A percentile compares a stretch with the other conserved stretches of the same genome.
Conservation (phyloP, 2,888 invertebrate genomes). For the Anorthoa munda region DNA sequence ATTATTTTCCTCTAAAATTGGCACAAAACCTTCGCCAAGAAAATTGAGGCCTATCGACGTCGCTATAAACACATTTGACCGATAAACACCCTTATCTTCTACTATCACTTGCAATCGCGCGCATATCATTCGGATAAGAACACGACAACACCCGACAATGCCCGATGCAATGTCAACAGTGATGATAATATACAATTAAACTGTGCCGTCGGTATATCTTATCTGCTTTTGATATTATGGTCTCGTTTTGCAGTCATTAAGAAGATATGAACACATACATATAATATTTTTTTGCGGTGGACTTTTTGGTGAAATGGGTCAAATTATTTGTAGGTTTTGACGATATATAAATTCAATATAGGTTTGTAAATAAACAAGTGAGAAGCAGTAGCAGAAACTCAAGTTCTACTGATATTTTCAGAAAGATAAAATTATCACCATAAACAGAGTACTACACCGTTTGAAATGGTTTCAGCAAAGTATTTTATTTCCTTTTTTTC, state of each 20-base stretch:
- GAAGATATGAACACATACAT: constrained; percentile 1
- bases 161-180: constrained; percentile 65
- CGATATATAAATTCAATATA: neutral
- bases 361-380: constrained; percentile 18
- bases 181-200: constrained; percentile 53
- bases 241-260: constrained; percentile 33
- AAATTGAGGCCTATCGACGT: constrained; percentile 45
- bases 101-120: constrained; percentile 62
- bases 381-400: neutral
- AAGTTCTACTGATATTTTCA: neutral
- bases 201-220: constrained; percentile 55
- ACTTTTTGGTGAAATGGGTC: constrained; percentile 28
- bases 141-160: constrained; percentile 57
- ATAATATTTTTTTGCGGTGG: constrained; percentile 19
- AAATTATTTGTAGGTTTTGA: neutral
- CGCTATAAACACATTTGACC: constrained; percentile 59
- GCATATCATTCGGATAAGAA: constrained; percentile 51
- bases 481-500: too few species aligned
- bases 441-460: too few species aligned
- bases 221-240: constrained; percentile 55
- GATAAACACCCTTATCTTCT: constrained; percentile 62
- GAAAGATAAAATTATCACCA: neutral
- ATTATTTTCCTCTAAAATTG: constrained; percentile 1
- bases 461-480: too few species aligned
- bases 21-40: constrained; percentile 48